Percentiles rank a stretch among this genome's conserved stretches.
Evolutionary conservation across 2,797 vertebrate genomes (phyloP).

Genomic region (Rhabdomys pumilio): DNA sequence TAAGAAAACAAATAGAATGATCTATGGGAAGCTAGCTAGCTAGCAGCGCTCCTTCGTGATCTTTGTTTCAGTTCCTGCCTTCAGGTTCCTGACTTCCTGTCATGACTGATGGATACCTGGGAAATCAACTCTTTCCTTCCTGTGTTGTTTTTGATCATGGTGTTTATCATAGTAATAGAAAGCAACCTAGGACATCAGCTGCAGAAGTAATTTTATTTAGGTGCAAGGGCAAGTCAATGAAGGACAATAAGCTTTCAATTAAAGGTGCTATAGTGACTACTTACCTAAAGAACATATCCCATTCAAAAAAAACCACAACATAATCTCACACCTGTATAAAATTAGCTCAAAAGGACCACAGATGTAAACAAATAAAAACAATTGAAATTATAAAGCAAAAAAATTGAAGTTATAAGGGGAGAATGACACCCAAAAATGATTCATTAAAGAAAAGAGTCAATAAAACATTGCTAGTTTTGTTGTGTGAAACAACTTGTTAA

Average conservation of each 20-base stretch:
- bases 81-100: not conserved
- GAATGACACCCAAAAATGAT: constrained; percentile 50
- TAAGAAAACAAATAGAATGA: not conserved
- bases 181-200: not conserved
- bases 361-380: not conserved
- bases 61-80: not conserved
- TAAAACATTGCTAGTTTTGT: constrained; percentile 52
- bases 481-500: constrained; percentile 36
- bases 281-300: not conserved
- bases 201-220: constrained; percentile 57
- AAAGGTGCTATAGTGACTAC: constrained; percentile 15
- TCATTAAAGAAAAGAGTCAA: constrained; percentile 46
- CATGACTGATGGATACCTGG: too few species aligned
- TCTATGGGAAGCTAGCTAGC: not conserved
- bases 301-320: not conserved
- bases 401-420: constrained; percentile 7
- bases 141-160: not conserved
- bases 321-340: constrained; percentile 46
- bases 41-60: not conserved
- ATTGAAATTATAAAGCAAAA: constrained; percentile 5
- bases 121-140: not conserved
- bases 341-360: constrained; percentile 39
- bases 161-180: not conserved
- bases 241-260: constrained; percentile 50
- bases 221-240: constrained; percentile 35